phyloP scores from a whole-genome alignment of 2,888 invertebrate species.

The Desoria tigrina region DNA sequence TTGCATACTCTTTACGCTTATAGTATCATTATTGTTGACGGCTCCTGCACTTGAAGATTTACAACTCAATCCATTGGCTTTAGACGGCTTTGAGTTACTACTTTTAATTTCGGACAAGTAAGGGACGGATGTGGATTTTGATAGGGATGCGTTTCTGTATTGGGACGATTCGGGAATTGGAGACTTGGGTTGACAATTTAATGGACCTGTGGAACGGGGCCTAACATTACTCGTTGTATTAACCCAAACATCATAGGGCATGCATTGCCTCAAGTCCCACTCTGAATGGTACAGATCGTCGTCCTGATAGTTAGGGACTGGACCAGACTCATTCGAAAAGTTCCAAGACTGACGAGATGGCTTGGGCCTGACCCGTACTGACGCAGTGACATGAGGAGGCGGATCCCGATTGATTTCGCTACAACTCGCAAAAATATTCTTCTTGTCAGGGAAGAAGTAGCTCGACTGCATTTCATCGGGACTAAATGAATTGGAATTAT shows the following conservation, averaged over 20 bases:
- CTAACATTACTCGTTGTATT: conserved; percentile 40
- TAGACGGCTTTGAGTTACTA: not conserved
- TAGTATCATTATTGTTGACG: conserved; percentile 11
- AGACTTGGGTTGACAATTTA: not conserved
- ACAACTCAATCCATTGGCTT: conserved; percentile 6
- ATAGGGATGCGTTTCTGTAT: conserved; percentile 4
- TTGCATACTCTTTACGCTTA: not conserved
- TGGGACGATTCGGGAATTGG: not conserved
- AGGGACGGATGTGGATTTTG: conserved; percentile 12
- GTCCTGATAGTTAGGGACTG: conserved; percentile 49
- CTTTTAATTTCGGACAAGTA: conserved; percentile 9
- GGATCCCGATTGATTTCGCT: conserved; percentile 45
- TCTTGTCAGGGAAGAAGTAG: conserved; percentile 52
- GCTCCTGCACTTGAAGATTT: conserved; percentile 10
- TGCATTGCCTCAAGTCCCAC: conserved; percentile 52
- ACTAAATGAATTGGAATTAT: not conserved
- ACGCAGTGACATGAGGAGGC: conserved; percentile 47
- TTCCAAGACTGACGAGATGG: conserved; percentile 48
- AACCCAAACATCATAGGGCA: conserved; percentile 53
- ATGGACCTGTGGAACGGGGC: conserved; percentile 22
- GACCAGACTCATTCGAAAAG: conserved; percentile 48
- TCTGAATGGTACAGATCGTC: conserved; percentile 51
- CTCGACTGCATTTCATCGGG: conserved; percentile 29
- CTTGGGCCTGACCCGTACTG: conserved; percentile 50
- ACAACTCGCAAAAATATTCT: conserved; percentile 49